These are phyloP conservation scores for Coleophora deauratella DNA, from an alignment of 2,888 invertebrate species.

Conservation along the genomic window DNA sequence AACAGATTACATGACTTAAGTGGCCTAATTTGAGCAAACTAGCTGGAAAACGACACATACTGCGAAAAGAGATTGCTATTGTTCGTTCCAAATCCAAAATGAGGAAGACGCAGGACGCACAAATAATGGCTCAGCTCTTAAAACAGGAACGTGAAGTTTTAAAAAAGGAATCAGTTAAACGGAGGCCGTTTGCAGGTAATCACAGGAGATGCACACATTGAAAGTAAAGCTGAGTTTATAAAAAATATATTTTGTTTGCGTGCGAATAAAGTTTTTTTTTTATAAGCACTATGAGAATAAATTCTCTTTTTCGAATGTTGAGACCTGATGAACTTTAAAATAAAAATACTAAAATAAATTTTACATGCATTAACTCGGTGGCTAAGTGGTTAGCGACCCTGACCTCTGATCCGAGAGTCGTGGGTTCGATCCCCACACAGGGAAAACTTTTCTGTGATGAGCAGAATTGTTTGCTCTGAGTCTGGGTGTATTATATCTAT, in stretches of 20 bases:
- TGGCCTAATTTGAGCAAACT: slow-evolving; percentile 48
- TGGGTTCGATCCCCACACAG: no score
- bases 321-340: no score
- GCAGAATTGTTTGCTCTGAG: no score
- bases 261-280: no score
- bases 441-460: no score
- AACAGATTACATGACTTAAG: slow-evolving; percentile 48
- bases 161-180: slow-evolving; percentile 69
- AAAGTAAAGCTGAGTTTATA: slow-evolving; percentile 32
- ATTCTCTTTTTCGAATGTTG: no score
- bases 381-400: no score
- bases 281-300: no score
- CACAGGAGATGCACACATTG: slow-evolving; percentile 57
- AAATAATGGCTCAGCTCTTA: slow-evolving; percentile 63
- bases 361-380: no score
- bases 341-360: no score
- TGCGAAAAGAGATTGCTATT: slow-evolving; percentile 52
- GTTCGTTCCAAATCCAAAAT: slow-evolving; percentile 66
- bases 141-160: slow-evolving; percentile 68
- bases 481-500: no score
- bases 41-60: slow-evolving; percentile 27
- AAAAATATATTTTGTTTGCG: background rate
- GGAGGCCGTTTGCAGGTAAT: slow-evolving; percentile 69
- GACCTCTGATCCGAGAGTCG: no score
- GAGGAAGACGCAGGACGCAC: slow-evolving; percentile 63